Base-by-base conservation (phyloP, 2,113 vertebrate genomes). In the Syngnathoides biaculeatus region DNA sequence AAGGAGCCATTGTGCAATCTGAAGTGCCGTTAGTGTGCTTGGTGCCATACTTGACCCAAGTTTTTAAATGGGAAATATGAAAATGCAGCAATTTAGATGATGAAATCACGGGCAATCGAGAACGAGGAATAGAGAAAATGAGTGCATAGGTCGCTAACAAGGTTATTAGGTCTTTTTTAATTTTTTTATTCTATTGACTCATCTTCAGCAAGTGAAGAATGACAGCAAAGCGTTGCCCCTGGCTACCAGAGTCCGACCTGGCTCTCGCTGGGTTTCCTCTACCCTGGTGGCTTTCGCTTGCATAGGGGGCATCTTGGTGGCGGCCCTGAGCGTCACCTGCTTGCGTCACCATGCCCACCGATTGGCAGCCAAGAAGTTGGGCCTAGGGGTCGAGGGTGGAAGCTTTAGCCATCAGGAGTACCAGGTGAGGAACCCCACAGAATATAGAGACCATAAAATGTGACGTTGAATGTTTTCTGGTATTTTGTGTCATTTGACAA, bases 401-500 rank as follows among this genome's bases (percentile, higher is more conserved):
- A 89, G 89, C 0, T 94, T 95, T 86, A 95, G 90, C 50, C 96
- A 96, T 68, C 93, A 95, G 5, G 95, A 97, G 78, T 99, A 99
- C 86, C 97, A 98, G 96, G 97, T 98, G 85, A 68, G 76, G 10
- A 56, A 30, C 17, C 30, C 57, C 19, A 11, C 19, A 19, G 2
- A 7, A 22, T 26, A 14, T 14, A 43, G 30, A 39, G 30, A 35
- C 30, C 30, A 35, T 35, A 6, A 57, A 2, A 5, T 58, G 17
- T 17, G 22, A 55, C 22, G 12, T 55, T 26, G 26, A 47, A 47
- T 47, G 14, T 17, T 47, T 47, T 47, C 15, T 47, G 48, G 48
- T 22, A 22, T 52, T 52, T 47, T 19, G 45, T 4, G 5, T 52
- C 3, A 19, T 47, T 47, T 6, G 15, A 15, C 45, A 35, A 35